Base-by-base conservation (phyloP, 2,113 vertebrate genomes). In the Petrocephalus zakoni region DNA sequence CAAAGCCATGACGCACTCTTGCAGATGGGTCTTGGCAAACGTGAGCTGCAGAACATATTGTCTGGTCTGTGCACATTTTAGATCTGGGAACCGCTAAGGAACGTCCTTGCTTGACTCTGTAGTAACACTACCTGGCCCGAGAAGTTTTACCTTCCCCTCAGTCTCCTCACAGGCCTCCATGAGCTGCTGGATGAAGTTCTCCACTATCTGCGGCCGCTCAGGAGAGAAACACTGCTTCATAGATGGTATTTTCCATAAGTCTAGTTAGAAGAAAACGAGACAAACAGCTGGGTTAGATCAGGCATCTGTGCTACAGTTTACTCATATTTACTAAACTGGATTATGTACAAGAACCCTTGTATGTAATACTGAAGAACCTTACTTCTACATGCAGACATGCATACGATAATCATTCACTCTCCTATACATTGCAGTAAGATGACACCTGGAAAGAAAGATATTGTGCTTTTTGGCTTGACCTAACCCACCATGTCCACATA, bases 121-220 rank as follows among this genome's bases (percentile, higher is more conserved):
- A 37, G 84, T 8, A 1, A 86, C 22, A 9, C 42, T 8, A 21
- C 17, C 19, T 17, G 34, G 68, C 42, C 25, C n/a, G 6, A 75
- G 15, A 46, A 46, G 47, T 85, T 83, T 87, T 86, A 96, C 94
- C 93, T 96, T 93, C 87, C 89, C 85, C 46, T 95, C 92, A 7
- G 84, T 86, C 78, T 95, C 93, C 75, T 94, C 93, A 51, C 91
- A 92, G 89, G 93, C 92, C 88, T 95, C 93, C 95, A 95, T 96
- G 90, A 97, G 90, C 88, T 88, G 93, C 89, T 95, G 95, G 75
- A 94, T 88, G 93, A 97, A 95, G 0, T 91, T 93, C 91, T 97
- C 94, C 88, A 92, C 94, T 88, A 94, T 93, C 91, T 94, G 93
- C 10, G 94, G 92, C 75, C 92, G 91, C 88, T 92, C 81, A 47